Evolutionary conservation across 2,113 vertebrate genomes (phyloP), one percentile per base, ranked within the genome.

Genomic region (Cebus imitator): DNA sequence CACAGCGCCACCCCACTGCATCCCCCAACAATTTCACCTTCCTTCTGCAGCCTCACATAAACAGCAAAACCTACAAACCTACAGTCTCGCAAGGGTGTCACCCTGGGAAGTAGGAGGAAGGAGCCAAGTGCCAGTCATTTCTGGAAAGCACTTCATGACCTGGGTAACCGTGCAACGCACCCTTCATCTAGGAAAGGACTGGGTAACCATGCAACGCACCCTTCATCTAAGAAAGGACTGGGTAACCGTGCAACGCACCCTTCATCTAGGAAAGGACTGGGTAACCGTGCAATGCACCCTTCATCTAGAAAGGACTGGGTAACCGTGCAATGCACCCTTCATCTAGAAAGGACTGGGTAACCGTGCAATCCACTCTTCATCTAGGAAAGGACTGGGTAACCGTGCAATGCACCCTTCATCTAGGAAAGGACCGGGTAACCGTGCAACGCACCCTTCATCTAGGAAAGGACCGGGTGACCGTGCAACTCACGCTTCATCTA

Each of bases 161-260:
- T 61, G 10, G 57, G 57, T 25, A 11, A 58, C 32, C 6, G 1
- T 68, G 66, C 23, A 58, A 58, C 1, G 4, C 58, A 58, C 3
- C 9, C 3, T 8, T 30, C 14, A 30, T 4, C 27, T 7, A 21
- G 48, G 45, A 48, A 48, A 8, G 45, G 45, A 18, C 27, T 84
- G 2, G 32, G 43, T 35, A 48, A 57, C 27, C 10, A 1, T 66
- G 30, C 0, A 21, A 21, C 55, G 3, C 7, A 0, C 18, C 20
- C 10, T 4, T 27, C 3, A 10, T 3, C 10, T 12, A 20, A 12
- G 40, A 58, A 3, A 3, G 18, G 0, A 18, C 30, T 84, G 2
- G 32, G 61, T 14, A 48, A 57, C 2, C 11, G 0, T 66, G 64
- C 8, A 23, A 8, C 8, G 23, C 20, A 0, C 21, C 21, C 8